Evolutionary conservation across 1,140 invertebrate species (phyloP).

Genomic region (Drosophila albomicans): DNA sequence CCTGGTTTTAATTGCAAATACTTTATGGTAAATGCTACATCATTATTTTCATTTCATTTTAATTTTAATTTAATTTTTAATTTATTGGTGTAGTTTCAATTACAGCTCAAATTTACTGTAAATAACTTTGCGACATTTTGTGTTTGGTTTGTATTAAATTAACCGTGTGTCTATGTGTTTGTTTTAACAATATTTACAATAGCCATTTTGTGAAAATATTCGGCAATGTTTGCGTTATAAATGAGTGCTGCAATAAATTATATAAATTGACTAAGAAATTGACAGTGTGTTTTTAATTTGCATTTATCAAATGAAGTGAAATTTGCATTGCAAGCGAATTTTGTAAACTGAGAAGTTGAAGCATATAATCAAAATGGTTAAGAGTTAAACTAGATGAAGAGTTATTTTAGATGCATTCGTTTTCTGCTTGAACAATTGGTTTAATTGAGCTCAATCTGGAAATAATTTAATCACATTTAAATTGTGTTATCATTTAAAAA

Average conservation of each 20-base stretch:
- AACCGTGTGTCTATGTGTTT: neutral
- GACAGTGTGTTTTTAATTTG: neutral
- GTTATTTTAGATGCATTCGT: no score
- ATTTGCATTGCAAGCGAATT: no score
- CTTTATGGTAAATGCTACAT: constrained; percentile 10
- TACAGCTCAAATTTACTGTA: constrained; percentile 36
- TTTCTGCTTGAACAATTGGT: no score
- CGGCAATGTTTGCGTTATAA: constrained; percentile 12
- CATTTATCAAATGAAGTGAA: no score
- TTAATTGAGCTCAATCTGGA: no score
- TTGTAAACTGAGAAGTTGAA: no score
- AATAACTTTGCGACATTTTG: constrained; percentile 26
- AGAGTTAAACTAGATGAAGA: no score
- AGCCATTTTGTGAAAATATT: neutral
- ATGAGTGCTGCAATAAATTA: neutral
- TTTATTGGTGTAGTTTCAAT: constrained; percentile 33
- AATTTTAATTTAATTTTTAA: constrained; percentile 21
- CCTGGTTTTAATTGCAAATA: constrained; percentile 11
- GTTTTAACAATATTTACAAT: constrained; percentile 4
- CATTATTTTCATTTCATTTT: constrained; percentile 27
- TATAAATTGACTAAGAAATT: neutral
- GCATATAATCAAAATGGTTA: no score
- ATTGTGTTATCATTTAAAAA: no score
- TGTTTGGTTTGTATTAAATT: constrained; percentile 19
- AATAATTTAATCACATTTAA: no score